phyloP scores from a whole-genome alignment of 2,888 invertebrate species.

The Noctuana brunneofusca region DNA sequence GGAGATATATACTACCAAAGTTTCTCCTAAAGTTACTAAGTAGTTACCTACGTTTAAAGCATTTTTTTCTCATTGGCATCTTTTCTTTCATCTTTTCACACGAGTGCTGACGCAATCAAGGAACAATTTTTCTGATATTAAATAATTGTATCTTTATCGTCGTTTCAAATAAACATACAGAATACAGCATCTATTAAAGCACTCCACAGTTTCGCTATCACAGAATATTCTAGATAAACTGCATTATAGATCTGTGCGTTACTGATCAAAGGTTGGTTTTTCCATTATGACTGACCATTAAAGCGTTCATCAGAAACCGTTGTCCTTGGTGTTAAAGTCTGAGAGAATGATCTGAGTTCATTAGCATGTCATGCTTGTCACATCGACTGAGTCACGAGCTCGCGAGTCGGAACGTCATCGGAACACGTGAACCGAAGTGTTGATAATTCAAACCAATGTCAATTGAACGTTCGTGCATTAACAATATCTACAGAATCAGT shows the following conservation, averaged over 20 bases:
- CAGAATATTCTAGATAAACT: background rate
- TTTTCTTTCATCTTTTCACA: background rate
- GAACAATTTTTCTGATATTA: background rate
- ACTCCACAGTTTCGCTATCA: background rate
- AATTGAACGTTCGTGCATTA: background rate
- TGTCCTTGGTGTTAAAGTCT: conserved; percentile 21
- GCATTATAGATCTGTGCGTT: background rate
- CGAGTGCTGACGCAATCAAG: background rate
- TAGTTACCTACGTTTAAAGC: too few species aligned
- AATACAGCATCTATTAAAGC: background rate
- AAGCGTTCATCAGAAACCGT: conserved; percentile 12
- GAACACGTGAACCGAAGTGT: conserved; percentile 24
- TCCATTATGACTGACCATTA: background rate
- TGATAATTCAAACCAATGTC: conserved; percentile 30
- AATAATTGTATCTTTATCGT: background rate
- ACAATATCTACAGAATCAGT: background rate
- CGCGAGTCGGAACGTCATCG: conserved; percentile 34
- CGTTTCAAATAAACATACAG: background rate
- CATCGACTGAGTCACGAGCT: conserved; percentile 51
- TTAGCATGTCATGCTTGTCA: conserved; percentile 55
- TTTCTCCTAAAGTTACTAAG: too few species aligned
- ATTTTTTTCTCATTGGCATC: background rate
- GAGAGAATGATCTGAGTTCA: conserved; percentile 41
- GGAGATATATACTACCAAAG: too few species aligned
- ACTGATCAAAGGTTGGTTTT: conserved; percentile 11